Conservation (phyloP, 2,888 invertebrate genomes). For the Eilema sororculum region DNA sequence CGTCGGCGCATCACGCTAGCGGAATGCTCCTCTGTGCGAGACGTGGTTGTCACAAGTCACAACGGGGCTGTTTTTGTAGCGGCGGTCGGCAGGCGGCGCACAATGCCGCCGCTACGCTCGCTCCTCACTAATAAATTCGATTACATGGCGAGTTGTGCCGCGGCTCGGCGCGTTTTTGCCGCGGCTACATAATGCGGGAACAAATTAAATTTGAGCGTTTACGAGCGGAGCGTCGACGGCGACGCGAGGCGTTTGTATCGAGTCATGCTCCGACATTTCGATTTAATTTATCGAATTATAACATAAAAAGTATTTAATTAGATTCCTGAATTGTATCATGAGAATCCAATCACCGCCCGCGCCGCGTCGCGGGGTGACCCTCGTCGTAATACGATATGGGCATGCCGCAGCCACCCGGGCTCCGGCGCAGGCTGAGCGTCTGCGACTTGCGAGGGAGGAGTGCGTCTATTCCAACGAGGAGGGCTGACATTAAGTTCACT, state of each 20-base stretch:
- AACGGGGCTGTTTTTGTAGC: conserved; percentile 36
- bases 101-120: conserved; percentile 54
- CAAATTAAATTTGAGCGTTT: conserved; percentile 60
- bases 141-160: conserved; percentile 48
- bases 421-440: too few species aligned
- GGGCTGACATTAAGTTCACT: neutral
- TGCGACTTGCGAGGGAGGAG: neutral
- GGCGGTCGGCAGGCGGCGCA: neutral
- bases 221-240: conserved; percentile 51
- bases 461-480: neutral
- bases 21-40: neutral
- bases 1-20: neutral
- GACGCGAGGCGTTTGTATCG: conserved; percentile 40
- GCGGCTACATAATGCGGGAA: conserved; percentile 44
- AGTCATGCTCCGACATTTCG: conserved; percentile 58
- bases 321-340: conserved; percentile 42
- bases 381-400: neutral
- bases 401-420: too few species aligned
- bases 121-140: conserved; percentile 63
- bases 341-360: conserved; percentile 23
- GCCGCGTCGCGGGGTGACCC: neutral
- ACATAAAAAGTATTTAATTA: conserved; percentile 62
- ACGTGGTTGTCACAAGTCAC: conserved; percentile 43
- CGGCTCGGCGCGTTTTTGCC: conserved; percentile 37
- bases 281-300: conserved; percentile 64